Conservation (phyloP, 2,888 invertebrate species). For the Xanthorhoe spadicearia region DNA sequence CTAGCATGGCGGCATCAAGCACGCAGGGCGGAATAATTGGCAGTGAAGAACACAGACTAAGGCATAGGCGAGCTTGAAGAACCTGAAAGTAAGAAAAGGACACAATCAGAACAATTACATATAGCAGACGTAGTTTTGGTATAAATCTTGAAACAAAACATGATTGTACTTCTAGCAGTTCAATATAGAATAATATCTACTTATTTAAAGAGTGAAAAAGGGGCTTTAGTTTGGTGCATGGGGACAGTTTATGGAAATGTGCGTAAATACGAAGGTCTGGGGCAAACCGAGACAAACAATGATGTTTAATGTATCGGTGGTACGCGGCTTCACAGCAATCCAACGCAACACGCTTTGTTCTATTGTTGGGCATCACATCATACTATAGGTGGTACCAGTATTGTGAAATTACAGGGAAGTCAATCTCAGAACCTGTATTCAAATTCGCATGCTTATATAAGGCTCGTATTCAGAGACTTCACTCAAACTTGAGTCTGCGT, state of each 20-base stretch:
- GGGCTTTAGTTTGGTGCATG: not conserved
- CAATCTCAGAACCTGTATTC: constrained; percentile 9
- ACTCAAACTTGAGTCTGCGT: no score
- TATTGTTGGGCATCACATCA: constrained; percentile 58
- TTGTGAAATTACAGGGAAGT: constrained; percentile 19
- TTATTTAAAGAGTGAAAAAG: not conserved
- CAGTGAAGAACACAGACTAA: constrained; percentile 77
- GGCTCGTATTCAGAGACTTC: no score
- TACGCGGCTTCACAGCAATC: constrained; percentile 49
- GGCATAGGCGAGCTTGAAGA: constrained; percentile 58
- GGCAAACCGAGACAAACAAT: constrained; percentile 64
- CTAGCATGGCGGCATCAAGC: constrained; percentile 81
- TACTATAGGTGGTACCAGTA: constrained; percentile 7
- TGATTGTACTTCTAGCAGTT: not conserved
- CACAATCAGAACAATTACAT: constrained; percentile 18
- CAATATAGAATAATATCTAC: not conserved
- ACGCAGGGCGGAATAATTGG: constrained; percentile 79
- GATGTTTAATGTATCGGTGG: constrained; percentile 63
- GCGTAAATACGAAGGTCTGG: constrained; percentile 53
- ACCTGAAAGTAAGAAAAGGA: constrained; percentile 66
- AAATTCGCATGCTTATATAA: constrained; percentile 4
- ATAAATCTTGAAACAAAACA: not conserved
- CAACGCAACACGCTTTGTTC: constrained; percentile 66
- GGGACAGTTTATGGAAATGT: constrained; percentile 21
- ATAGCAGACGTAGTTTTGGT: not conserved